phyloP scores from a whole-genome alignment of 2,113 vertebrate genomes.

The Forbesichthys papilliferus region DNA sequence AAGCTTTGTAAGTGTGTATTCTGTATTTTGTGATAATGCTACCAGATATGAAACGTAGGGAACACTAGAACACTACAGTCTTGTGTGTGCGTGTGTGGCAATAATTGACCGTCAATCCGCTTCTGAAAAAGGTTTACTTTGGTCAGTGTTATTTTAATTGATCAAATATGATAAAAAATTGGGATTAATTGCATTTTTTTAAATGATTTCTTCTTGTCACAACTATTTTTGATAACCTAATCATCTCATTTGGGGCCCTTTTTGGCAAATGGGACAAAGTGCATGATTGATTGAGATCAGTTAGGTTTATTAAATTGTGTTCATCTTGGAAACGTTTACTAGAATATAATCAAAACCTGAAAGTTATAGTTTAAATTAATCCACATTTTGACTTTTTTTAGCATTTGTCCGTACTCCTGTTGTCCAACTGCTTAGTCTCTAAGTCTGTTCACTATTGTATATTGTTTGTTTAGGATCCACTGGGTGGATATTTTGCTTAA shows the following conservation, averaged over 20 bases:
- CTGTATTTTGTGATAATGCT: conserved; percentile 70
- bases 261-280: conserved; percentile 5
- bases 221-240: conserved; percentile 21
- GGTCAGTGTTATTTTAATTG: background rate
- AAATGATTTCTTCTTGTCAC: conserved; percentile 19
- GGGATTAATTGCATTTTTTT: background rate
- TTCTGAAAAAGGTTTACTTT: background rate
- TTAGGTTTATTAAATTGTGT: conserved; percentile 18
- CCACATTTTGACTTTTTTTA: background rate
- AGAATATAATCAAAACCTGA: no score
- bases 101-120: background rate
- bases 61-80: conserved; percentile 14
- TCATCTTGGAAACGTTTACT: no score
- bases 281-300: conserved; percentile 36
- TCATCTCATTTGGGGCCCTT: conserved; percentile 12
- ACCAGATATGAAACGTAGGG: conserved; percentile 44
- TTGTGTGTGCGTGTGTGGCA: conserved; percentile 23
- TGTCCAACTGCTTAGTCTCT: no score
- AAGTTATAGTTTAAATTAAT: background rate
- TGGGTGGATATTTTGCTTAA: no score
- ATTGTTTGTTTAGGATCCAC: no score
- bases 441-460: no score
- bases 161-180: background rate
- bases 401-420: background rate
- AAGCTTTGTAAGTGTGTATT: conserved; percentile 71